Evolutionary conservation across 1,140 invertebrate genomes (phyloP).

Genomic region (Lamellibrachia luymesi): DNA sequence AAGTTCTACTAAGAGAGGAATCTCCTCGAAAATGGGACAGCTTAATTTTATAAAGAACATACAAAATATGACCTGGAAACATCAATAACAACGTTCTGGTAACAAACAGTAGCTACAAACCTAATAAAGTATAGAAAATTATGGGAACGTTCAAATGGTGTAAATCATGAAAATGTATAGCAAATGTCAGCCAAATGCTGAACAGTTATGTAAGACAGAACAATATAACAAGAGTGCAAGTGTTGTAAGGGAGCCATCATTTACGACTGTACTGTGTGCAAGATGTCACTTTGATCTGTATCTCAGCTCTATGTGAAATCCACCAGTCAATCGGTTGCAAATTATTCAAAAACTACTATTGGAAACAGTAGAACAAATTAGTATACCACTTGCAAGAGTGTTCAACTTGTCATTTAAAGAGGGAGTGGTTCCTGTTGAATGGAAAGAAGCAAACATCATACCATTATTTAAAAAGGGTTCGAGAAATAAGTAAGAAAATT

Average conservation of each 20-base stretch:
- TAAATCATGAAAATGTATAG: neutral
- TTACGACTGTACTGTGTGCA: neutral
- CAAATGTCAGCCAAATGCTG: neutral
- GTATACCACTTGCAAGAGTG: too few relatives aligned
- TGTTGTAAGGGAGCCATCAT: neutral
- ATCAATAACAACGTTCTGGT: neutral
- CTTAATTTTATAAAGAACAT: neutral
- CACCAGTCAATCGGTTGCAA: too few relatives aligned
- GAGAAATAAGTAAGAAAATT: too few relatives aligned
- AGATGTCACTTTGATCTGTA: neutral
- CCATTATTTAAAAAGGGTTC: too few relatives aligned
- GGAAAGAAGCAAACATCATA: too few relatives aligned
- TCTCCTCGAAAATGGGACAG: neutral
- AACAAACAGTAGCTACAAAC: neutral
- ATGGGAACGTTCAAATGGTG: neutral
- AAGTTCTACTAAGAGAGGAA: too few relatives aligned
- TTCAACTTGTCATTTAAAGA: too few relatives aligned
- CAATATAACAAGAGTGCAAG: neutral
- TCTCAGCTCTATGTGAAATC: neutral
- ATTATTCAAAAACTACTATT: too few relatives aligned
- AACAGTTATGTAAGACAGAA: neutral
- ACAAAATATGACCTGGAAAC: neutral
- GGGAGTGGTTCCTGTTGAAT: too few relatives aligned
- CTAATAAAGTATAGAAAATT: neutral
- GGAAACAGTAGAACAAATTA: too few relatives aligned